Base-by-base conservation (phyloP, 2,797 vertebrate genomes). In the Danio kyathit region DNA sequence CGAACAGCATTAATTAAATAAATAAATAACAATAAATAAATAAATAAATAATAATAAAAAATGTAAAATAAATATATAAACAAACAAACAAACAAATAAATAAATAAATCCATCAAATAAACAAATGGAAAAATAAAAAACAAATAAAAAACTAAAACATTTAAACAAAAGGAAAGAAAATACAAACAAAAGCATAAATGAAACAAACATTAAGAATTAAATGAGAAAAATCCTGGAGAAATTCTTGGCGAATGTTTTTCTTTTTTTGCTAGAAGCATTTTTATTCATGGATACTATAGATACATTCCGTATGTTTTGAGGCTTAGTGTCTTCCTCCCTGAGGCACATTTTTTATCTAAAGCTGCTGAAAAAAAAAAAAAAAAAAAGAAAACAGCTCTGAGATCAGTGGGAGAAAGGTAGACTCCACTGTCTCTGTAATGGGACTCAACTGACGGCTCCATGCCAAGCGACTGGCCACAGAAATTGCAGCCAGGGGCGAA, bases 401-500 rank as follows among this genome's bases (percentile, higher is more conserved):
- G 59, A 72, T 72, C 67, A 72, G 77, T 56, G 16, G 59, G 60
- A 65, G 17, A 60, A 54, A 72, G 16, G 43, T 60, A 60, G 57
- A 60, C 66, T 63, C 17, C 13, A 51, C 17, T 13, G 44, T 79
- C 64, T 76, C 65, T 7, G 13, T 76, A 51, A 66, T 59, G 41
- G 41, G 52, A 67, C 52, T 6, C 12, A 38, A 72, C 67, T 54
- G 48, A 46, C 51, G 49, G 69, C 41, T n/a, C 41, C 38, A 17
- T 40, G 69, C 59, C 49, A 54, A 56, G 59, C 8, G 38, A 51
- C 56, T 61, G 66, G 56, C 60, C 49, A 56, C 49, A 80, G 41
- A 80, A 65, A 56, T 73, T 64, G 21, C 40, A 64, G 69, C 78
- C 49, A 19, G 46, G 69, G 51, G 78, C 69, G 2, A 80, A 72